These are phyloP conservation scores for Sebastes hubbsi DNA, from an alignment of 2,797 vertebrate genomes.

Conservation along the genomic window DNA sequence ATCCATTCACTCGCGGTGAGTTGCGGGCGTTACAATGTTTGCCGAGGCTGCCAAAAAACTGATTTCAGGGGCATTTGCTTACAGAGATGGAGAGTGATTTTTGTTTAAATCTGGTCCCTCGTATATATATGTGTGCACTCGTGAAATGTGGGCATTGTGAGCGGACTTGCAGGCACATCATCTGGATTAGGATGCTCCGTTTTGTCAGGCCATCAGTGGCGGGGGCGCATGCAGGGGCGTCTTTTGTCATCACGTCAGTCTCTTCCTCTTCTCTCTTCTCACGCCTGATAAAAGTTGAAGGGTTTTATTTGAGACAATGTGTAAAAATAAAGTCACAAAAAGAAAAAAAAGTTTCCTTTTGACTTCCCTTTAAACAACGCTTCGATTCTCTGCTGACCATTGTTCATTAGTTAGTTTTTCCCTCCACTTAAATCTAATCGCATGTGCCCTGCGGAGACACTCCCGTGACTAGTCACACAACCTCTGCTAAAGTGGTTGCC, in stretches of 20 bases:
- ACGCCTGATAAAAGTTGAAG: slow-evolving; percentile 28
- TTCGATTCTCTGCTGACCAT: slow-evolving; percentile 13
- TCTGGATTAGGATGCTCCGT: slow-evolving; percentile 75
- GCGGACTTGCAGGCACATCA: slow-evolving; percentile 73
- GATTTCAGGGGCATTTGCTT: slow-evolving; percentile 40
- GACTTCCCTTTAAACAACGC: background rate
- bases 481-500: slow-evolving; percentile 55
- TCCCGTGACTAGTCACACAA: slow-evolving; percentile 41
- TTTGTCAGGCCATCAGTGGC: slow-evolving; percentile 72
- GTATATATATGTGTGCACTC: slow-evolving; percentile 41
- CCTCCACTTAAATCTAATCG: slow-evolving; percentile 26
- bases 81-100: slow-evolving; percentile 22
- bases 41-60: slow-evolving; percentile 40
- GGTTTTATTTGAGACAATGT: slow-evolving; percentile 1
- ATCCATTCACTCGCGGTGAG: slow-evolving; percentile 21
- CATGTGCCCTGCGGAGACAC: slow-evolving; percentile 8
- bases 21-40: slow-evolving; percentile 20
- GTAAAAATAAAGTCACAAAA: background rate
- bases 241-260: slow-evolving; percentile 71
- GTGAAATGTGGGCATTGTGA: slow-evolving; percentile 39
- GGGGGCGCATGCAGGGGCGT: slow-evolving; percentile 35
- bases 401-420: slow-evolving; percentile 27
- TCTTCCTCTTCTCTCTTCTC: background rate
- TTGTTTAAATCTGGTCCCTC: slow-evolving; percentile 30
- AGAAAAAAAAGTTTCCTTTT: background rate